Evolutionary conservation across 1,140 invertebrate genomes (phyloP), one percentile per base, ranked within the genome.

Genomic region (Brachystomella parvula): DNA sequence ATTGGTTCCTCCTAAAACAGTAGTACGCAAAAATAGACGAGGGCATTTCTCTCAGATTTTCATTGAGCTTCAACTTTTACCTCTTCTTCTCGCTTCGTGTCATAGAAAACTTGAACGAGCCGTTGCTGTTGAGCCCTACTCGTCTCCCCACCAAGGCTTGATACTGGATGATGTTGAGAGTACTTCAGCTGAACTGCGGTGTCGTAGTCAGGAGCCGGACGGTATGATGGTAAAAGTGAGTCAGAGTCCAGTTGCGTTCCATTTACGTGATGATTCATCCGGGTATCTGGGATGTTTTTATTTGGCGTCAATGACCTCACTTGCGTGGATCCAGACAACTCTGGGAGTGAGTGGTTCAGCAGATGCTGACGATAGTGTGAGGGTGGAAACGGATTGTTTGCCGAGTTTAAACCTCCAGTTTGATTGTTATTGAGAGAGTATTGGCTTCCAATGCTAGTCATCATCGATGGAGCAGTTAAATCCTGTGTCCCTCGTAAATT

Each of bases 191-290:
- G 89, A 53, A 97, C 84, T 3, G 94, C 92, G 0, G 91, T 92
- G 75, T 96, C 91, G 76, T 97, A 97, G 77, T 95, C 92, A 0
- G 94, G 94, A 1, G 92, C 91, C 28, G 88, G 89, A 35, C 93
- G 84, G 77, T 96, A 96, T 0, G 89, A 89, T 0, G 93, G 93
- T 21, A 95, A 77, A 66, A 93, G 81, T 6, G 88, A 86, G 70
- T 84, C 81, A 19, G 29, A n/a, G 44, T 60, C 30, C 30, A 49
- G 24, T 39, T 69, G 15, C 15, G 15, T 47, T 47, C 44, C 44
- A 47, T 15, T 15, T 47, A 15, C 44, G 44, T 47, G 21, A 21
- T 15, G 15, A 47, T 47, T 47, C 15, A 47, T 15, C 44, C 15
- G 44, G 21, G 44, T 47, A 47, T n/a, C n/a, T n/a, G n/a, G n/a